A percentile compares a stretch with the other conserved stretches of the same genome.
Conservation (phyloP, 2,888 invertebrate genomes). For the Xestia ashworthii region DNA sequence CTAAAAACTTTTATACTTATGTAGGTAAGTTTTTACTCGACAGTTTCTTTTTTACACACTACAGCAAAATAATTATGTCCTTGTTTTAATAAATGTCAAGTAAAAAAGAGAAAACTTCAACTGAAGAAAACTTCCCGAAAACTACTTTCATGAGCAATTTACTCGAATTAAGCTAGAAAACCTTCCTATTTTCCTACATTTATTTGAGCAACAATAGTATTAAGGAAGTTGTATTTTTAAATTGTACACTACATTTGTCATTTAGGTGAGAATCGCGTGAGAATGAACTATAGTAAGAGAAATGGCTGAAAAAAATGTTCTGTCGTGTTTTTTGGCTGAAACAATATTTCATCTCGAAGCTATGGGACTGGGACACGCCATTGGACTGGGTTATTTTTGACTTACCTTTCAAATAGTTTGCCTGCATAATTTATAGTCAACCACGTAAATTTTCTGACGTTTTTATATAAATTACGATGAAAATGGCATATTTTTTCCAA, state of each 20-base stretch:
- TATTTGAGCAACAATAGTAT: conserved; percentile 43
- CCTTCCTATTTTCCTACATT: conserved; percentile 23
- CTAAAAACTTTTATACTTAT: neutral
- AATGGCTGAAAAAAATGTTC: conserved; percentile 71
- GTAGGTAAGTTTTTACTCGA: neutral
- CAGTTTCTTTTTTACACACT: neutral
- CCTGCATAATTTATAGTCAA: conserved; percentile 75
- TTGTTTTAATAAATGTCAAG: too few relatives aligned
- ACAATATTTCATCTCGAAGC: conserved; percentile 83
- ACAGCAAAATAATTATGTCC: neutral
- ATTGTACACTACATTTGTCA: conserved; percentile 58
- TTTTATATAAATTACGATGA: conserved; percentile 23
- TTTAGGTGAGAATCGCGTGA: conserved; percentile 75
- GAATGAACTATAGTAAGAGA: conserved; percentile 69
- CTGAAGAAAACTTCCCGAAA: neutral
- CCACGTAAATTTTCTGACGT: conserved; percentile 40
- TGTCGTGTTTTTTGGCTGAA: conserved; percentile 78
- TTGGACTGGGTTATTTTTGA: conserved; percentile 75
- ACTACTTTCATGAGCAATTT: conserved; percentile 11
- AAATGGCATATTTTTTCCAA: neutral
- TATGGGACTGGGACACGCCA: conserved; percentile 76
- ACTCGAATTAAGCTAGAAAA: conserved; percentile 11
- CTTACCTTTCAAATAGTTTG: conserved; percentile 73
- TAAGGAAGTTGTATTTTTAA: conserved; percentile 63
- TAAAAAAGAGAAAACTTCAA: neutral